phyloP scores from a whole-genome alignment of 2,888 invertebrate genomes.

The Zygothrica quintamaculata region DNA sequence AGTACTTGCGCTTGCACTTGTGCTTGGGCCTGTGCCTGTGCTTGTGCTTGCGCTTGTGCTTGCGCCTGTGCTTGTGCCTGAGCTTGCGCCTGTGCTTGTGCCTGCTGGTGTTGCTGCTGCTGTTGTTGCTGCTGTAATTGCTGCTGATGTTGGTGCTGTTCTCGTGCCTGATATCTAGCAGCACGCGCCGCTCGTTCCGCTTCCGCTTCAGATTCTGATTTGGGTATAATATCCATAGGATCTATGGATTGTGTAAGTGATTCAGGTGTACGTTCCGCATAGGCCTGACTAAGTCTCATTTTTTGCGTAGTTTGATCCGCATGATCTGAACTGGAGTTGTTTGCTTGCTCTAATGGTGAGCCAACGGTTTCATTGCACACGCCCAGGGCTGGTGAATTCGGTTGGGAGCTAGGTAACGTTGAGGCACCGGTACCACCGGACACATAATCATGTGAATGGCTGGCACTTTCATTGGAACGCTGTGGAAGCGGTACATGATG shows the following conservation, averaged over 20 bases:
- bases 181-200: constrained; percentile 62
- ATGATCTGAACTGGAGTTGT: constrained; percentile 67
- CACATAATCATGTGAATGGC: constrained; percentile 60
- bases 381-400: constrained; percentile 61
- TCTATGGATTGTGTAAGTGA: constrained; percentile 81
- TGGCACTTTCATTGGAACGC: constrained; percentile 71
- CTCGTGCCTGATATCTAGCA: constrained; percentile 62
- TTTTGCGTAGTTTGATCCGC: constrained; percentile 60
- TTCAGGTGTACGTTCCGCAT: constrained; percentile 72
- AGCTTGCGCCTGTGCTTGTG: constrained; percentile 43
- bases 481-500: constrained; percentile 73
- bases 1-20: constrained; percentile 40
- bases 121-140: constrained; percentile 54
- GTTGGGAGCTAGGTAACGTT: constrained; percentile 43
- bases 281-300: constrained; percentile 53
- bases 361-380: constrained; percentile 58
- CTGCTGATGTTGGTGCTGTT: constrained; percentile 61
- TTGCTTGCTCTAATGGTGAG: constrained; percentile 70
- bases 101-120: constrained; percentile 53
- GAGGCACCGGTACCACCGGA: constrained; percentile 23
- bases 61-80: neutral
- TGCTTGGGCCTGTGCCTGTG: no score
- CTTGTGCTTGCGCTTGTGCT: no score
- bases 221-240: constrained; percentile 82
- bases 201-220: constrained; percentile 73